These are phyloP conservation scores for Formica selysi DNA, from an alignment of 1,140 invertebrate genomes.

Conservation along the genomic window DNA sequence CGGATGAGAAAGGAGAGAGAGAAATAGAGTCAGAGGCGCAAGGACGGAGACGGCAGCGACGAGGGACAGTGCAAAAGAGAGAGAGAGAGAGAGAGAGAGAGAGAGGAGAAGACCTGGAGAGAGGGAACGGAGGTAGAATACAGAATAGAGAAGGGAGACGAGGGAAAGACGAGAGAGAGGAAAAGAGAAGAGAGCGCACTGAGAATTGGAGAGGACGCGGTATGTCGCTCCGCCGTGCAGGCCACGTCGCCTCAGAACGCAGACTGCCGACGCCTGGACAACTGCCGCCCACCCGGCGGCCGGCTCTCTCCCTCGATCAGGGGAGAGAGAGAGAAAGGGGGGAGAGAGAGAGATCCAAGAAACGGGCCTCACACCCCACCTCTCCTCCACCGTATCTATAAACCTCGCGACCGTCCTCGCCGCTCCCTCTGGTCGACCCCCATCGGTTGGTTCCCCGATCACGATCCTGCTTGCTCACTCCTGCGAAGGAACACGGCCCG, in stretches of 20 bases:
- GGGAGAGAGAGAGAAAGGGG: background rate
- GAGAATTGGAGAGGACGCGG: slow-evolving; percentile 78
- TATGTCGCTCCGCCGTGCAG: slow-evolving; percentile 80
- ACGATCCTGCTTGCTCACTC: slow-evolving; percentile 50
- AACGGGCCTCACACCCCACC: slow-evolving; percentile 10
- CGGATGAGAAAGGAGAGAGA: background rate
- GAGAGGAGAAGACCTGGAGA: background rate
- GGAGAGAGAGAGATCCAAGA: slow-evolving; percentile 37
- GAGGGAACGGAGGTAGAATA: slow-evolving; percentile 44
- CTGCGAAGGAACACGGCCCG: slow-evolving; percentile 38
- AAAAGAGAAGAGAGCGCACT: slow-evolving; percentile 59
- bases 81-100: slow-evolving; percentile 1
- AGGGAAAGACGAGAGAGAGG: background rate
- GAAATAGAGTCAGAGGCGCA: slow-evolving; percentile 33
- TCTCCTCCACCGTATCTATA: background rate
- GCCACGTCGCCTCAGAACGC: slow-evolving; percentile 81
- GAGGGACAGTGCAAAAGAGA: slow-evolving; percentile 31
- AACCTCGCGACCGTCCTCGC: slow-evolving; percentile 28
- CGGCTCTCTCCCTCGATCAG: slow-evolving; percentile 67
- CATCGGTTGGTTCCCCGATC: slow-evolving; percentile 13
- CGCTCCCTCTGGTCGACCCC: slow-evolving; percentile 20
- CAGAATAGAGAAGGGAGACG: background rate
- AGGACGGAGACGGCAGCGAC: slow-evolving; percentile 41
- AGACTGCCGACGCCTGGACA: slow-evolving; percentile 81
- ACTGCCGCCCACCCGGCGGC: slow-evolving; percentile 82